A percentile compares a stretch with the other conserved stretches of the same genome.
These are phyloP conservation scores for Neosilurus mollespiculum DNA, from an alignment of 2,797 vertebrate species.

Conservation along the genomic window DNA sequence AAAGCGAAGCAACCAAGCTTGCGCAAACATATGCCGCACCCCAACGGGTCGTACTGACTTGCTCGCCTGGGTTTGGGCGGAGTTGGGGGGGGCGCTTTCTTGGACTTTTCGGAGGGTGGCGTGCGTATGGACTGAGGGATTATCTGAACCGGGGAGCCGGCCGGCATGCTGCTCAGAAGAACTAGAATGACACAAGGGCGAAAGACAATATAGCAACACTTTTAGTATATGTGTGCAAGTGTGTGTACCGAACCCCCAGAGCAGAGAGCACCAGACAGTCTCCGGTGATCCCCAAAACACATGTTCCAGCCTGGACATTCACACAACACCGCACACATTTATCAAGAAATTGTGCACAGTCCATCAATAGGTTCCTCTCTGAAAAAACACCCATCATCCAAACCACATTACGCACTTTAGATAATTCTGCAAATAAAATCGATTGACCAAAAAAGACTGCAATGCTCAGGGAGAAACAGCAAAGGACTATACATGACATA, in stretches of 20 bases:
- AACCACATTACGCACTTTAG: neutral
- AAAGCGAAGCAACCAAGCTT: slow-evolving; percentile 56
- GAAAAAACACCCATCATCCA: slow-evolving; percentile 23
- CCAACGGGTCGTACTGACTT: slow-evolving; percentile 80
- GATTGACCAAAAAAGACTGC: neutral
- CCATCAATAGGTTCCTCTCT: neutral
- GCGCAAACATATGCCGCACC: slow-evolving; percentile 65
- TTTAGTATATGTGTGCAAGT: slow-evolving; percentile 30
- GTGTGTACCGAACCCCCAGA: slow-evolving; percentile 36
- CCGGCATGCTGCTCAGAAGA: slow-evolving; percentile 64
- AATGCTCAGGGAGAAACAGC: neutral
- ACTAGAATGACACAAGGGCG: slow-evolving; percentile 70
- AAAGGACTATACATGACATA: neutral
- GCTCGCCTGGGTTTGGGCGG: slow-evolving; percentile 84
- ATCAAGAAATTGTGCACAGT: slow-evolving; percentile 16
- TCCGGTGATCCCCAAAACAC: slow-evolving; percentile 16
- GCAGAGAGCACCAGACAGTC: slow-evolving; percentile 33
- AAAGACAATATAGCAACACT: slow-evolving; percentile 52
- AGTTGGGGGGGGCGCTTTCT: slow-evolving; percentile 78
- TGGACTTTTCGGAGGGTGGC: slow-evolving; percentile 76
- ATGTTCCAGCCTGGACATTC: slow-evolving; percentile 35
- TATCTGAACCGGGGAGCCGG: slow-evolving; percentile 73
- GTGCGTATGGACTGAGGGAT: slow-evolving; percentile 76
- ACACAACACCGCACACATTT: slow-evolving; percentile 18
- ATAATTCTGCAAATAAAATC: neutral